Base-by-base conservation (phyloP, 2,888 invertebrate genomes). In the Furcula furcula region DNA sequence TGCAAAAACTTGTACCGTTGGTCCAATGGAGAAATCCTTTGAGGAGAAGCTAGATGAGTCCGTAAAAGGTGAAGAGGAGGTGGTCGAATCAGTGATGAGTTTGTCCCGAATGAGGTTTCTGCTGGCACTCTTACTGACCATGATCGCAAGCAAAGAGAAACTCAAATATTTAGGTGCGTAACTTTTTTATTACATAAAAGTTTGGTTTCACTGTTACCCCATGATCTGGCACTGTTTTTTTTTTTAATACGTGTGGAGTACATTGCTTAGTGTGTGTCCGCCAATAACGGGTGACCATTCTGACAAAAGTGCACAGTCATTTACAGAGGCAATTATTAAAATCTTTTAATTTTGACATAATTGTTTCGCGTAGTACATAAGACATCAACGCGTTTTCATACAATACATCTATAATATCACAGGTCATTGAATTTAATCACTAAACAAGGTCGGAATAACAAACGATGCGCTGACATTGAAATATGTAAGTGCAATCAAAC, bases 131-230 rank as follows among this genome's bases (percentile, higher is more conserved):
- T 90, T 96, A 23, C 79, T 96, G 32, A 95, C 95, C 59, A 94
- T 94, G 76, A 96, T 97, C 47, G 95, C 95, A 10, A 92, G 93
- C n/a, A 92, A 93, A 48, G 93, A 94, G 54, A 92, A 93, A 60
- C 89, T 96, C 27, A 92, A 93, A 43, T 93, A 93, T 60, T 82
- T 96, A 65, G 96, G 96, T 58, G 93, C 92, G 79, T 94, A 94
- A 38, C 27, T 40, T 37, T 57, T 61, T 63, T 47, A 35, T 43
- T 47, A 34, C 32, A 43, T 50, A 39, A 29, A 40, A 59, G 52
- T 61, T 57, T 65, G 53, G 59, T 56, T 66, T 65, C 65, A 72
- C 72, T 54, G 67, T 57, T 20, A 20, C 57, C 56, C 64, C 65
- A 67, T 63, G 56, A 64, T 42, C 21, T 61, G 71, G 77, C 81